Conservation (phyloP, 1,140 invertebrate genomes). For the Adelges cooleyi region DNA sequence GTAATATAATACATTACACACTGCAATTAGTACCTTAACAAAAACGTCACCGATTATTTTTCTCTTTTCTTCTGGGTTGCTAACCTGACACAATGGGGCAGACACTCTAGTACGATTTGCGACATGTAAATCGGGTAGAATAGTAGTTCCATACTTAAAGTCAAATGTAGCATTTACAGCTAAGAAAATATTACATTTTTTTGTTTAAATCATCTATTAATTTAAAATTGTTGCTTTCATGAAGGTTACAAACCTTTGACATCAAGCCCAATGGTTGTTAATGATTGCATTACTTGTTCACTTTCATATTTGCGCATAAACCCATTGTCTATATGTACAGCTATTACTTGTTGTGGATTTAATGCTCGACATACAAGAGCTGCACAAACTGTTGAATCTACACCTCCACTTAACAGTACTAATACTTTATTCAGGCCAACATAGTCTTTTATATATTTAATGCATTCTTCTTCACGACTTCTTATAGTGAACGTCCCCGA, state of each 20-base stretch:
- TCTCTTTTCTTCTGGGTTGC: conserved; percentile 90
- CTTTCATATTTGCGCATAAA: conserved; percentile 97
- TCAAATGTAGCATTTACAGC: conserved; percentile 62
- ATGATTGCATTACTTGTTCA: conserved; percentile 69
- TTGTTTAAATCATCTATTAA: not conserved
- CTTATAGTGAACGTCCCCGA: conserved; percentile 80
- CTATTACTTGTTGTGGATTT: conserved; percentile 80
- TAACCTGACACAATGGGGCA: conserved; percentile 73
- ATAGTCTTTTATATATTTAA: conserved; percentile 81
- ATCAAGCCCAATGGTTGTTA: conserved; percentile 75
- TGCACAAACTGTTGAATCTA: conserved; percentile 97
- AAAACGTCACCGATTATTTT: conserved; percentile 99
- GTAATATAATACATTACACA: not conserved
- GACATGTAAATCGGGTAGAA: conserved; percentile 48
- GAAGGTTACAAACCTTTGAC: conserved; percentile 52
- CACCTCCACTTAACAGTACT: conserved; percentile 90
- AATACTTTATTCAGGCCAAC: conserved; percentile 89
- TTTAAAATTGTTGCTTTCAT: not conserved
- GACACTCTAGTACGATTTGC: conserved; percentile 60
- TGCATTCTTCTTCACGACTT: conserved; percentile 78
- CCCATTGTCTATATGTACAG: conserved; percentile 96
- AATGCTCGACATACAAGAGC: conserved; percentile 85
- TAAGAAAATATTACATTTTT: conserved; percentile 30
- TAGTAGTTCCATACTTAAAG: conserved; percentile 66
- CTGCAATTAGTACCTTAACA: conserved; percentile 49